A percentile compares a stretch with the other conserved stretches of the same genome.
phyloP scores from a whole-genome alignment of 92 coral and sea anemone species.

The Galaxea fascicularis region DNA sequence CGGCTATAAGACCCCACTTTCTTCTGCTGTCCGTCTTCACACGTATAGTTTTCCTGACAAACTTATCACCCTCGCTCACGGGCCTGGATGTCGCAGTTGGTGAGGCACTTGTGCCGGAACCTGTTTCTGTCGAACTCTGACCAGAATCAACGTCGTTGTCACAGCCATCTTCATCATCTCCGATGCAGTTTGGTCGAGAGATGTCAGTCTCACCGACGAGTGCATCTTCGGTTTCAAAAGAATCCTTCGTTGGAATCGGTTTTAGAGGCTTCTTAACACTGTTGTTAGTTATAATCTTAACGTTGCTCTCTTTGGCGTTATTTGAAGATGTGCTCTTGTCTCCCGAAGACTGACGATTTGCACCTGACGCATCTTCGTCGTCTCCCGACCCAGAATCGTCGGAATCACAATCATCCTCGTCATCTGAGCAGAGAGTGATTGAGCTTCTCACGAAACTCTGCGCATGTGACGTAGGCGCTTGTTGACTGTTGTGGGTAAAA shows the following conservation, averaged over 20 bases:
- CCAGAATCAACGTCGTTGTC: constrained; percentile 30
- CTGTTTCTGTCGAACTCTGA: constrained; percentile 24
- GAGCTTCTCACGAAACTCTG: not conserved
- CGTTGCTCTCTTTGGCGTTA: not conserved
- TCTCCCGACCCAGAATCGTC: constrained; percentile 32
- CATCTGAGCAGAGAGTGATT: constrained; percentile 18
- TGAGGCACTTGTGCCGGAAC: constrained; percentile 34
- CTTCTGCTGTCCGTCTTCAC: constrained; percentile 1
- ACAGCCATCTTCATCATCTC: constrained; percentile 44
- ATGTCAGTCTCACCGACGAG: constrained; percentile 24
- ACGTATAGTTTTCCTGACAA: not conserved
- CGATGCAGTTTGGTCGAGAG: constrained; percentile 18
- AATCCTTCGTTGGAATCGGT: not conserved
- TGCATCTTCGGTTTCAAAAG: not conserved
- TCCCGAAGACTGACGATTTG: not conserved
- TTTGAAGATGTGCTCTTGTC: not conserved
- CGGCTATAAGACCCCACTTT: constrained; percentile 39
- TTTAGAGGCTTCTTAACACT: constrained; percentile 7
- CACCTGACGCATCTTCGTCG: constrained; percentile 8
- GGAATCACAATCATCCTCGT: constrained; percentile 45
- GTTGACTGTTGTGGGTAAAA: not conserved
- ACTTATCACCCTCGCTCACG: not conserved
- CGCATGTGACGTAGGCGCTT: constrained; percentile 4
- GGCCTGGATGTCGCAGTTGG: not conserved
- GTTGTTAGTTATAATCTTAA: not conserved